Conservation (phyloP, 2,888 invertebrate species). For the Drepana falcataria region DNA sequence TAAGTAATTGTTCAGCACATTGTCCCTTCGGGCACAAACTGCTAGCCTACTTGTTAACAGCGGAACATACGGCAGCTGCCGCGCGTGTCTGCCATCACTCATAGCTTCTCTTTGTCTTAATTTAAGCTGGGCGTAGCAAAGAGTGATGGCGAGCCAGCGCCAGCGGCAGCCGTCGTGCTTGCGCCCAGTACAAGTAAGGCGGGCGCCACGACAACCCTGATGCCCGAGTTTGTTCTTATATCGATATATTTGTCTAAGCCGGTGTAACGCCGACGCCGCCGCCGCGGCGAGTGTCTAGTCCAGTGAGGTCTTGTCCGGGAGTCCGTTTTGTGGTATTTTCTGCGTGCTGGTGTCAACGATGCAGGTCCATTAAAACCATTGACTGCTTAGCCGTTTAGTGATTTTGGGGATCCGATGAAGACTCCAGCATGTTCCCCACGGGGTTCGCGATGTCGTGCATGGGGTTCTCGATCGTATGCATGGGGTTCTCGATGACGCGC, state of each 20-base stretch:
- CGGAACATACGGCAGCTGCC: no score
- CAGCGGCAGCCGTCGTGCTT: no score
- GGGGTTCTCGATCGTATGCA: conserved; percentile 29
- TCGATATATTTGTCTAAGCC: background rate
- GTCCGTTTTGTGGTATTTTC: background rate
- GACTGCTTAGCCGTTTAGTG: background rate
- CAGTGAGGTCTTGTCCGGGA: background rate
- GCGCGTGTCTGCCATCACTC: no score
- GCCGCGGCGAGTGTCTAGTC: background rate
- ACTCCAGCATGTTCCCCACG: no score
- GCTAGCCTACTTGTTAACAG: no score
- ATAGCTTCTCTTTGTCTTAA: no score
- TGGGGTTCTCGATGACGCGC: conserved; percentile 61
- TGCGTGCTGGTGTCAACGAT: no score
- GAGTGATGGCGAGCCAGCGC: background rate
- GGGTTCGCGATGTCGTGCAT: conserved; percentile 17
- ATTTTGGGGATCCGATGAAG: background rate
- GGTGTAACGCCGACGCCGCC: background rate
- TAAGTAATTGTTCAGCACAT: no score
- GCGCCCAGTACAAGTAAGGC: conserved; percentile 2
- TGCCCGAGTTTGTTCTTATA: background rate
- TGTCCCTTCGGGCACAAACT: no score
- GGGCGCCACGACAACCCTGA: conserved; percentile 2
- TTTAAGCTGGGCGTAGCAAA: conserved; percentile 8
- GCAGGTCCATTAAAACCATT: background rate